Conservation (phyloP, 2,888 invertebrate species). For the Corythucha ciliata region DNA sequence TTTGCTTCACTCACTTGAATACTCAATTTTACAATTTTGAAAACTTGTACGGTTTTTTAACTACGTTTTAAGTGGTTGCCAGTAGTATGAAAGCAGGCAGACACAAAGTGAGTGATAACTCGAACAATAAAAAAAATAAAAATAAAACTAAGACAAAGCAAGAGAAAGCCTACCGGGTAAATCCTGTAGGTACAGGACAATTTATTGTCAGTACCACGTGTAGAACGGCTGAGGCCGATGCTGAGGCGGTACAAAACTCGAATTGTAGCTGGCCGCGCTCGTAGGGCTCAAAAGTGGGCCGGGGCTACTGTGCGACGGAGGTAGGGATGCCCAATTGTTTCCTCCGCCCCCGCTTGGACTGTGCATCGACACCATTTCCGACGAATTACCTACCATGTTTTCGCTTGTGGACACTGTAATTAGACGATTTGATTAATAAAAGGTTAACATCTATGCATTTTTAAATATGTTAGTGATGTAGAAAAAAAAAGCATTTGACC, state of each 20-base stretch:
- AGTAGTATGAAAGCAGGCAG: too few relatives aligned
- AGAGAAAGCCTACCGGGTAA: too few relatives aligned
- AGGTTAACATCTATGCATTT: not conserved
- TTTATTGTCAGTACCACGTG: conserved; percentile 36
- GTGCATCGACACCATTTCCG: conserved; percentile 34
- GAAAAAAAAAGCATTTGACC: too few relatives aligned
- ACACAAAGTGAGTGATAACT: too few relatives aligned
- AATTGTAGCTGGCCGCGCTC: conserved; percentile 30
- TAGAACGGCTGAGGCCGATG: conserved; percentile 35
- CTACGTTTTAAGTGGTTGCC: too few relatives aligned
- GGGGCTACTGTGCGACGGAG: conserved; percentile 27
- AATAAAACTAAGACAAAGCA: too few relatives aligned
- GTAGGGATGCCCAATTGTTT: conserved; percentile 32
- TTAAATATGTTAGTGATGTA: too few relatives aligned
- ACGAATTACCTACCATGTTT: conserved; percentile 30
- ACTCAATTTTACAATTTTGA: too few relatives aligned
- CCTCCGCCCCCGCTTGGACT: conserved; percentile 31
- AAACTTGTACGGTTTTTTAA: too few relatives aligned
- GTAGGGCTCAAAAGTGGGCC: conserved; percentile 32
- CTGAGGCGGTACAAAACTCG: conserved; percentile 27
- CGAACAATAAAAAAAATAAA: not conserved
- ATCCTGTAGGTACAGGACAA: too few relatives aligned
- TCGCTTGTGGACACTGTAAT: conserved; percentile 26
- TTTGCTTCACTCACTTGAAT: too few relatives aligned
- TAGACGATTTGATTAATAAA: not conserved